phyloP scores from a whole-genome alignment of 2,113 vertebrate species.

The Geococcyx californianus region DNA sequence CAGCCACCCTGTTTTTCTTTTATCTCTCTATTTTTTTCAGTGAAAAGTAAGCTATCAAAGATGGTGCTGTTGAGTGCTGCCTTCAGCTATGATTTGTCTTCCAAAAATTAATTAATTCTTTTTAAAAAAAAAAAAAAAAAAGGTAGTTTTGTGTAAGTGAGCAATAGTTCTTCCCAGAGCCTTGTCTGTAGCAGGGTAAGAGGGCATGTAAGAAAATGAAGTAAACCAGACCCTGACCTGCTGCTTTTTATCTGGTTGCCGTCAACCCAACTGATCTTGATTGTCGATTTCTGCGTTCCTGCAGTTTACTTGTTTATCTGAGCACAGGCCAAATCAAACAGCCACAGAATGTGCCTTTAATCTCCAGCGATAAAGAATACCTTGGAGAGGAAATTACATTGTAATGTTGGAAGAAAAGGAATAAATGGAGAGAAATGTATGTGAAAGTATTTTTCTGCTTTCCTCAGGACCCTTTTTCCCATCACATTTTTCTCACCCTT shows the following conservation, averaged over 20 bases:
- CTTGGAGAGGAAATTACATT: conserved; percentile 65
- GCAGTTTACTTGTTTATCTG: conserved; percentile 70
- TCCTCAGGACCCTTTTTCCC: neutral
- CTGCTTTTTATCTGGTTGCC: conserved; percentile 58
- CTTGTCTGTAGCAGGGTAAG: neutral
- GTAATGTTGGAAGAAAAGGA: conserved; percentile 6
- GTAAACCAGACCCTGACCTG: conserved; percentile 66
- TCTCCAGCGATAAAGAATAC: conserved; percentile 68
- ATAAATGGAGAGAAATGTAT: neutral
- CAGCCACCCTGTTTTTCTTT: neutral
- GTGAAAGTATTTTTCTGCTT: neutral
- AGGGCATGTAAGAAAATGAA: conserved; percentile 55
- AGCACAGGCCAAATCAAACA: conserved; percentile 59
- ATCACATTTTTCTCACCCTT: neutral
- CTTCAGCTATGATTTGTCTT: neutral
- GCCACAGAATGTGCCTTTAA: conserved; percentile 63
- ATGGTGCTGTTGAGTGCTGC: neutral
- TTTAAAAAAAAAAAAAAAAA: neutral
- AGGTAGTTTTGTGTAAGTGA: neutral
- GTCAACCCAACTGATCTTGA: conserved; percentile 47
- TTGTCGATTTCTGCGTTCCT: conserved; percentile 43
- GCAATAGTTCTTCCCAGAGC: neutral
- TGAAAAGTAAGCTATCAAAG: neutral
- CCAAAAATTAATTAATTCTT: neutral
- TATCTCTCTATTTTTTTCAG: rapidly evolving